Percentiles rank a stretch among this genome's conserved stretches.
Evolutionary conservation across 2,888 invertebrate genomes (phyloP).

Genomic region (Thymelicus lineola): DNA sequence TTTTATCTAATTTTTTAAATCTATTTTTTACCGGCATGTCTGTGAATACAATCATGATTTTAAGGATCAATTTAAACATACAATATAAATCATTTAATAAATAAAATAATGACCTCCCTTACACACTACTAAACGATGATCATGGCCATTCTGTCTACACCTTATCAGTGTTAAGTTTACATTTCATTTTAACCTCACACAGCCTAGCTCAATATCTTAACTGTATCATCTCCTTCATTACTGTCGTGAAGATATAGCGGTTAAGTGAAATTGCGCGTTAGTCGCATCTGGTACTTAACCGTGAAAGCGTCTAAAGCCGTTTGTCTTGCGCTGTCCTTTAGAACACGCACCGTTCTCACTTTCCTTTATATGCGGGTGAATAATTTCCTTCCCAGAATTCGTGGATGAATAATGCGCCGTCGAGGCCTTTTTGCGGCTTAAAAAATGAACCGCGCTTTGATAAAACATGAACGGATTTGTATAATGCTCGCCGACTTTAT

Average conservation of each 20-base stretch:
- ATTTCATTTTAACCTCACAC: no score
- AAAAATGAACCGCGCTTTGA: constrained; percentile 44
- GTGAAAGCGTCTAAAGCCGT: constrained; percentile 19
- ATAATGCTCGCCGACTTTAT: constrained; percentile 10
- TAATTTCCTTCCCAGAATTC: constrained; percentile 40
- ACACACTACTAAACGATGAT: no score
- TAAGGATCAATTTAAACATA: no score
- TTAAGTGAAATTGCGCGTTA: constrained; percentile 22
- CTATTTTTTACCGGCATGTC: no score
- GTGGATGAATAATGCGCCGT: constrained; percentile 32
- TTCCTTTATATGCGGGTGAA: constrained; percentile 39
- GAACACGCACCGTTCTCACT: constrained; percentile 12
- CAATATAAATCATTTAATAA: no score
- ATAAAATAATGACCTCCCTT: no score
- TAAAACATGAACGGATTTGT: constrained; percentile 34
- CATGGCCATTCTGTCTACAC: no score
- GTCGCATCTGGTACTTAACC: constrained; percentile 23
- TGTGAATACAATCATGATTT: no score
- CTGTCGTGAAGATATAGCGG: neutral
- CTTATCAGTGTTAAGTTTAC: no score
- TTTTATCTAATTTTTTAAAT: no score
- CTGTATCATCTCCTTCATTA: neutral
- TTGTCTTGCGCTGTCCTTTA: constrained; percentile 32
- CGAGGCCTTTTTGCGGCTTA: constrained; percentile 43
- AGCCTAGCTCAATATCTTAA: neutral